These are phyloP conservation scores for Lithobates pipiens DNA, from an alignment of 2,797 vertebrate genomes.

Conservation along the genomic window DNA sequence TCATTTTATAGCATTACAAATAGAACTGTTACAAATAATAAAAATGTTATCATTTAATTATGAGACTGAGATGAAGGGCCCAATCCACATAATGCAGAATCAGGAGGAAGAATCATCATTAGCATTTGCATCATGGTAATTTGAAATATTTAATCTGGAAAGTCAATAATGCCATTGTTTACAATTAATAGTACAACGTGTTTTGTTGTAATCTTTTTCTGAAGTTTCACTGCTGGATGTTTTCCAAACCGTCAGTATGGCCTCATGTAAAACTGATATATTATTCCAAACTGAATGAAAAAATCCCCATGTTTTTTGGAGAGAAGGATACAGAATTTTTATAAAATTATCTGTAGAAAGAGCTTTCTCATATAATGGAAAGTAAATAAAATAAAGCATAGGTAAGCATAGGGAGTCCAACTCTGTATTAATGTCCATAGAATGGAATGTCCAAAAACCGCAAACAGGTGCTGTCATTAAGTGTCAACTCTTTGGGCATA, in stretches of 20 bases:
- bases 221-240: background rate
- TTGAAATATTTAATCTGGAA: background rate
- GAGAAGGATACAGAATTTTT: background rate
- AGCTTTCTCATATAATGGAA: too few species aligned
- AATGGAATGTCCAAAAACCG: too few species aligned
- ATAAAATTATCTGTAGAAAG: too few species aligned
- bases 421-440: too few species aligned
- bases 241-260: background rate
- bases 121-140: background rate
- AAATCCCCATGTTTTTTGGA: background rate
- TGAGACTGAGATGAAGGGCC: background rate
- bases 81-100: slow-evolving; percentile 3
- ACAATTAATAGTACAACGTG: background rate
- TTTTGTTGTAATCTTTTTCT: background rate
- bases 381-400: too few species aligned
- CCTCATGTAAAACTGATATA: background rate
- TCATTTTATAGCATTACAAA: slow-evolving; percentile 6
- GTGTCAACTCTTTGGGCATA: too few species aligned
- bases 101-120: slow-evolving; percentile 1
- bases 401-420: too few species aligned
- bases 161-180: slow-evolving; percentile 3
- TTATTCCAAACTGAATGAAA: background rate
- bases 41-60: slow-evolving; percentile 16
- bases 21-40: slow-evolving; percentile 20
- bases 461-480: too few species aligned